A percentile compares a stretch with the other conserved stretches of the same genome.
Conservation (phyloP, 2,113 vertebrate genomes). For the Platichthys flesus region DNA sequence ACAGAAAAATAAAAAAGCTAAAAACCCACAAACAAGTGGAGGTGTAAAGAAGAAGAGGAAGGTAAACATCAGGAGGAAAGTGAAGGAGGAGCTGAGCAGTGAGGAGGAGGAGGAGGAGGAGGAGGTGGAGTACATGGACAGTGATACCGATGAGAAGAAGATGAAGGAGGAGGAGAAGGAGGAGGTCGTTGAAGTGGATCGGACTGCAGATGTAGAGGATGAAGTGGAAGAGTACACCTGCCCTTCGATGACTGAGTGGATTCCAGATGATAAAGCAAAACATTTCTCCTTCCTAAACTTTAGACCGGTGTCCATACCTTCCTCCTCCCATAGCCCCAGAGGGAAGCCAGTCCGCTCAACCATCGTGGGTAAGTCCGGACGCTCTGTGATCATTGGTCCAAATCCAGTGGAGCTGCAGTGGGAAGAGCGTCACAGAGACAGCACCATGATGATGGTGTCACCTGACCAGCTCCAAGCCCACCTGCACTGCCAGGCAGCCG, state of each 20-base stretch:
- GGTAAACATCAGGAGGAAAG: slow-evolving; percentile 15
- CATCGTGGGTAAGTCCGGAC: slow-evolving; percentile 45
- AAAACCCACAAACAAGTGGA: background rate
- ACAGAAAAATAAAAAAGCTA: background rate
- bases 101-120: slow-evolving; percentile 41
- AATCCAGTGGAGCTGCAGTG: slow-evolving; percentile 19
- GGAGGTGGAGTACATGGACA: slow-evolving; percentile 63
- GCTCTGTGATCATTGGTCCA: slow-evolving; percentile 36
- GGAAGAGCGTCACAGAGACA: background rate
- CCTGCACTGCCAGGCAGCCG: background rate
- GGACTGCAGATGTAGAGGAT: background rate
- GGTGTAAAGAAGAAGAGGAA: background rate
- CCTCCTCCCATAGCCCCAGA: rapidly evolving
- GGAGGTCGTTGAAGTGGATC: background rate
- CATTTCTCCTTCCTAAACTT: slow-evolving; percentile 16
- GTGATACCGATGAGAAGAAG: slow-evolving; percentile 40
- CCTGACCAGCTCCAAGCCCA: slow-evolving; percentile 30
- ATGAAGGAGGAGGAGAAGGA: background rate
- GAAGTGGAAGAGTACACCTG: slow-evolving; percentile 13
- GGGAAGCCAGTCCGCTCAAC: slow-evolving; percentile 39
- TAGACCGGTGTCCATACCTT: slow-evolving; percentile 11
- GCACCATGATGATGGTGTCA: slow-evolving; percentile 57
- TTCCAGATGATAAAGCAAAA: slow-evolving; percentile 62
- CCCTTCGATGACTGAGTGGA: slow-evolving; percentile 84
- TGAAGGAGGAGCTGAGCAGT: slow-evolving; percentile 13